Evolutionary conservation across 2,888 invertebrate species (phyloP).

Genomic region (Ephialtes manifestator): DNA sequence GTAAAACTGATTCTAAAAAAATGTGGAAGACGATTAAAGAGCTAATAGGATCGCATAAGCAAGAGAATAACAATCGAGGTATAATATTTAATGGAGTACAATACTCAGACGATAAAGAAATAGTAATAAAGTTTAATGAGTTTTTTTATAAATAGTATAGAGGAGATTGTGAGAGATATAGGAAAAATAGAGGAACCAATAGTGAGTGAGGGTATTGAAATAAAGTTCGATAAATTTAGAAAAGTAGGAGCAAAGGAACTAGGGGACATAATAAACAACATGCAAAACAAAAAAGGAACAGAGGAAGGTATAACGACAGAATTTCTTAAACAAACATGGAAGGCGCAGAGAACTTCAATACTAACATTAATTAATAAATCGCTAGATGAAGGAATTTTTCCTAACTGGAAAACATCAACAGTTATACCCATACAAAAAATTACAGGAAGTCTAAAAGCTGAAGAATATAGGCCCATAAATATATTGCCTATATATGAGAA

Average conservation of each 20-base stretch:
- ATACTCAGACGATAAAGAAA: background rate
- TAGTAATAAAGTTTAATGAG: background rate
- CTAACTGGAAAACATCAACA: background rate
- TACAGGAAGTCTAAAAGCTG: background rate
- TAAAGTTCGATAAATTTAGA: background rate
- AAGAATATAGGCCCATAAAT: background rate
- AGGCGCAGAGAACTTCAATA: background rate
- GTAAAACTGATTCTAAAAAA: background rate
- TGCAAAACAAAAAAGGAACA: no score
- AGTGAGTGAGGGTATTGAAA: background rate
- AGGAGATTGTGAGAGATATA: no score
- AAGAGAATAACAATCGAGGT: background rate
- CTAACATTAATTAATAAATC: background rate
- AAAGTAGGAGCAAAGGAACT: background rate
- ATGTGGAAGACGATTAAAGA: conserved; percentile 24
- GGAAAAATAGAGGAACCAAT: background rate
- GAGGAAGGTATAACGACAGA: conserved; percentile 4
- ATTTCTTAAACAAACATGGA: background rate
- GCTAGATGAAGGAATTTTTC: conserved; percentile 8
- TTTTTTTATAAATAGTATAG: no score
- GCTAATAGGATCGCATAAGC: background rate
- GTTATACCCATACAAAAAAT: background rate
- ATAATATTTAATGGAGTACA: background rate
- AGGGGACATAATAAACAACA: background rate
- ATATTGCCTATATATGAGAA: no score